A percentile compares a stretch with the other conserved stretches of the same genome.
These are phyloP conservation scores for Crotalus tigris DNA, from an alignment of 2,113 vertebrate species.

Conservation along the genomic window DNA sequence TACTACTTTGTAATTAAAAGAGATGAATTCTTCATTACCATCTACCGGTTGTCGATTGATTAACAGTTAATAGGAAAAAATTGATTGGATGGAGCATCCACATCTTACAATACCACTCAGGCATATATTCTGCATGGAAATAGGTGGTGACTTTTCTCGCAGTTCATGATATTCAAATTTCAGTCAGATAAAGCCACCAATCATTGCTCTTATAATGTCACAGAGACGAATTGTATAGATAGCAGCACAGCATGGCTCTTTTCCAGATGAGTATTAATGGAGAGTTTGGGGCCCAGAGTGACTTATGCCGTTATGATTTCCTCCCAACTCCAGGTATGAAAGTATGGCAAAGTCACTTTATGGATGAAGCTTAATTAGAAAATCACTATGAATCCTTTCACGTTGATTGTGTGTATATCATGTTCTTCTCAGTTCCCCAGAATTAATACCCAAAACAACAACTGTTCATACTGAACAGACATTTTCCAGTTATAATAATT, in stretches of 20 bases:
- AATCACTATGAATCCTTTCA: not conserved
- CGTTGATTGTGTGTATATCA: not conserved
- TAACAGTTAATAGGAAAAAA: not conserved
- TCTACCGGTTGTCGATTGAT: not conserved
- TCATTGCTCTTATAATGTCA: not conserved
- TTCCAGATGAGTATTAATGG: not conserved
- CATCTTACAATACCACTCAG: not conserved
- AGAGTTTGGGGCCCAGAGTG: not conserved
- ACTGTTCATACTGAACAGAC: not conserved
- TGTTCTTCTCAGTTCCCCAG: not conserved
- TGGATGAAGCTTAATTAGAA: accelerated
- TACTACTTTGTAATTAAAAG: not conserved
- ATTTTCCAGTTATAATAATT: not conserved
- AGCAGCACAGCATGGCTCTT: not conserved
- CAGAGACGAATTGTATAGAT: not conserved
- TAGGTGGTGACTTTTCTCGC: not conserved
- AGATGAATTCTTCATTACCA: not conserved
- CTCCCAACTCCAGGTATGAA: not conserved
- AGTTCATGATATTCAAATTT: not conserved
- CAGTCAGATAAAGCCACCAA: not conserved
- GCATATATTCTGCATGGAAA: not conserved
- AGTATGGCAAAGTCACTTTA: not conserved
- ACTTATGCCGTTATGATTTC: not conserved
- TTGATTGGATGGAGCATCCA: not conserved
- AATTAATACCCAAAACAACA: not conserved